Percentiles rank a stretch among this genome's conserved stretches.
phyloP scores from a whole-genome alignment of 2,888 invertebrate genomes.

The Sericinus montela region DNA sequence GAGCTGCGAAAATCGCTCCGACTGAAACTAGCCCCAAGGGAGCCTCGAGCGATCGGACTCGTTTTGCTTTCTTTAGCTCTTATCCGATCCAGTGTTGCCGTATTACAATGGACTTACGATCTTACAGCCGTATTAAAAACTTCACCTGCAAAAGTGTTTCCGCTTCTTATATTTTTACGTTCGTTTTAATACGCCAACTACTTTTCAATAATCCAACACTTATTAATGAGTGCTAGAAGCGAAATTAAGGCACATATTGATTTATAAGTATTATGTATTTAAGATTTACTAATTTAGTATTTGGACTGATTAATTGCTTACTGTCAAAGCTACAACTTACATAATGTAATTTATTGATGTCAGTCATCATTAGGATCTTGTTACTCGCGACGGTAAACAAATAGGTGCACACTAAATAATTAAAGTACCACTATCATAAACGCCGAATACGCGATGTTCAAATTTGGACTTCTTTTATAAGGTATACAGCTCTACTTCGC shows the following conservation, averaged over 20 bases:
- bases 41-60: constrained; percentile 51
- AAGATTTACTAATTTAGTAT: background rate
- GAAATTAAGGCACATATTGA: background rate
- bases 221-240: background rate
- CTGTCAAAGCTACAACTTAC: constrained; percentile 25
- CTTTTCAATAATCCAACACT: background rate
- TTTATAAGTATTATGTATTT: background rate
- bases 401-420: constrained; percentile 76
- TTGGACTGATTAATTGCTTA: constrained; percentile 11
- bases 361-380: constrained; percentile 70
- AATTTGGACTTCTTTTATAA: constrained; percentile 30
- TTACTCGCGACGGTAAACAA: constrained; percentile 74
- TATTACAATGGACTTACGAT: constrained; percentile 54
- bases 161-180: constrained; percentile 34
- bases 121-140: constrained; percentile 44
- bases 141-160: constrained; percentile 49
- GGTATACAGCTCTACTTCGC: constrained; percentile 31
- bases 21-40: constrained; percentile 69
- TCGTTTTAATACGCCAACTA: background rate
- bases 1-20: constrained; percentile 70
- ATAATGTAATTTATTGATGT: constrained; percentile 64
- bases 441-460: constrained; percentile 18
- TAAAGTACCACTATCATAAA: constrained; percentile 48
- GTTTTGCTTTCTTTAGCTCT: constrained; percentile 46
- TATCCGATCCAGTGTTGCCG: constrained; percentile 36